Conservation (phyloP, 2,888 invertebrate genomes). For the Habroteleia sp. region DNA sequence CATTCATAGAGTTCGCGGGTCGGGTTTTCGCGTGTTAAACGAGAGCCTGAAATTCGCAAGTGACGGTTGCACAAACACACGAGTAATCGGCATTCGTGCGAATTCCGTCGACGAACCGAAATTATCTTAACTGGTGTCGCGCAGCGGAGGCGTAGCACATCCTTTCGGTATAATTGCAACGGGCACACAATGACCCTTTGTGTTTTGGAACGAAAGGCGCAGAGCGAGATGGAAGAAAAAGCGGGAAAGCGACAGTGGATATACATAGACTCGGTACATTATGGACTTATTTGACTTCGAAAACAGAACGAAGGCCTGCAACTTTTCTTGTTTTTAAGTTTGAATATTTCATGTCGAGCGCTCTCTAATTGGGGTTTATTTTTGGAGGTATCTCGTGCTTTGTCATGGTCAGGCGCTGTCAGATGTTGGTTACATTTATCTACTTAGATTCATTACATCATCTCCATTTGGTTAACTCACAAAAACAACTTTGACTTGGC, state of each 20-base stretch:
- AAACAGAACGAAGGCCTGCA: constrained; percentile 2
- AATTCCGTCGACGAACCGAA: constrained; percentile 49
- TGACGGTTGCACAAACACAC: constrained; percentile 43
- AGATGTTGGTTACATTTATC: background rate
- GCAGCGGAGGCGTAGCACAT: constrained; percentile 46
- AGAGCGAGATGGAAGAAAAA: constrained; percentile 20
- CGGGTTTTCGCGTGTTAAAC: constrained; percentile 9
- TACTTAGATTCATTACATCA: background rate
- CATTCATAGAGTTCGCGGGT: constrained; percentile 1
- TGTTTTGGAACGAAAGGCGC: constrained; percentile 32
- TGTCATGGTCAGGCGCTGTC: background rate
- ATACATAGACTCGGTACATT: constrained; percentile 2
- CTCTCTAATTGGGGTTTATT: constrained; percentile 9
- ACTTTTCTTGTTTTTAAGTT: constrained; percentile 2
- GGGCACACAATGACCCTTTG: constrained; percentile 56
- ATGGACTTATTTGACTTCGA: constrained; percentile 6
- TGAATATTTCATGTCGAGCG: background rate
- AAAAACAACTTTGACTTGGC: no score
- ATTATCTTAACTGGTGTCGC: constrained; percentile 47
- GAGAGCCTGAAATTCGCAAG: constrained; percentile 33
- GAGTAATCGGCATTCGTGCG: constrained; percentile 41
- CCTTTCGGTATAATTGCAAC: constrained; percentile 49
- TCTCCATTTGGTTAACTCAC: background rate
- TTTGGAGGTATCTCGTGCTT: constrained; percentile 1
- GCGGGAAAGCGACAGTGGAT: constrained; percentile 7